phyloP scores from a whole-genome alignment of 2,888 invertebrate genomes.

The Nomada fucata region DNA sequence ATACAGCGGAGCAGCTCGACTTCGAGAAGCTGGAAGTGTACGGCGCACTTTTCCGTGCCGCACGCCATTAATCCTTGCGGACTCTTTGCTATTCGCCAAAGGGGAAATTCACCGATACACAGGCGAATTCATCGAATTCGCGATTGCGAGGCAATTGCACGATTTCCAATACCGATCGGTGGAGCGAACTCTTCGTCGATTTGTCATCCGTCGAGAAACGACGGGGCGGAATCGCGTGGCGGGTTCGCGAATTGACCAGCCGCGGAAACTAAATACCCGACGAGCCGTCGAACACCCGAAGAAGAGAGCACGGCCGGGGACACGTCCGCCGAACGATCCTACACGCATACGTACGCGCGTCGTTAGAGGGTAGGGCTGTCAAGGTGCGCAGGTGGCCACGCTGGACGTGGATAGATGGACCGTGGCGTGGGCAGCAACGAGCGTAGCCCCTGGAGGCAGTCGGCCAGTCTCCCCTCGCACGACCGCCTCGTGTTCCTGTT shows the following conservation, averaged over 20 bases:
- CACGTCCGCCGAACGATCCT: slow-evolving; percentile 58
- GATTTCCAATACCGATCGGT: too few relatives aligned
- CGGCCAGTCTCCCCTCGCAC: slow-evolving; percentile 35
- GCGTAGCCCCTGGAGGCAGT: slow-evolving; percentile 61
- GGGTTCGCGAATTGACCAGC: slow-evolving; percentile 38
- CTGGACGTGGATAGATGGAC: slow-evolving; percentile 77
- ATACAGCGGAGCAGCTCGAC: too few relatives aligned
- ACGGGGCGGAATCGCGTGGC: too few relatives aligned
- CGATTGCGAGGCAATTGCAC: too few relatives aligned
- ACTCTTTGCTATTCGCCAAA: too few relatives aligned
- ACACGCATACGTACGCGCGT: slow-evolving; percentile 56
- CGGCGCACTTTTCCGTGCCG: too few relatives aligned
- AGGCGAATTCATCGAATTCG: too few relatives aligned
- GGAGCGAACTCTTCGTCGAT: too few relatives aligned
- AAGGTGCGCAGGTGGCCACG: slow-evolving; percentile 70
- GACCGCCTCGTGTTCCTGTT: slow-evolving; percentile 15
- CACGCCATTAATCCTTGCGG: too few relatives aligned
- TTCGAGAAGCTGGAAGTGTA: too few relatives aligned
- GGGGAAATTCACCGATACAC: too few relatives aligned
- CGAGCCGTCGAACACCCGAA: not conserved
- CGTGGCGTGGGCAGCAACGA: slow-evolving; percentile 68
- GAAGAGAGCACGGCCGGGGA: slow-evolving; percentile 28
- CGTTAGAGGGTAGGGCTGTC: slow-evolving; percentile 74
- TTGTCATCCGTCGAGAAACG: too few relatives aligned
- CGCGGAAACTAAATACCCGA: not conserved